Base-by-base conservation (phyloP, 2,797 vertebrate species). In the Buphagus erythrorhynchus region DNA sequence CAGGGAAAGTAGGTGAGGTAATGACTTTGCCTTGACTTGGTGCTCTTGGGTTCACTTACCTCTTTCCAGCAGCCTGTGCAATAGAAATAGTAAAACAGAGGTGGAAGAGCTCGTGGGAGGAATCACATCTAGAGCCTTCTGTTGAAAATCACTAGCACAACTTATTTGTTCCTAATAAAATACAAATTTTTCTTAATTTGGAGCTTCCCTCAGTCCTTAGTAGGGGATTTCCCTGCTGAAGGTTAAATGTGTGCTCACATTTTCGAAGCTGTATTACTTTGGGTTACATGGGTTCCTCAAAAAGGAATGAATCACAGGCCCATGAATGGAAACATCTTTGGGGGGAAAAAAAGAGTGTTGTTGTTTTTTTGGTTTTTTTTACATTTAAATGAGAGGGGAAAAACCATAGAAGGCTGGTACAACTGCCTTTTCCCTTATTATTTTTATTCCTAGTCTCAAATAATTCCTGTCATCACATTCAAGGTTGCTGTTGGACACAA, bases 231-330 rank as follows among this genome's bases (percentile, higher is more conserved):
- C 31, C 36, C 19, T 74, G 83, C 40, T 49, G 24, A 16, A 74
- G 15, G 35, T 63, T 57, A 45, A 57, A 36, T 5, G 5, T 4
- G 17, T 24, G 18, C 29, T 76, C 3, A 1, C 0, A 0, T 45
- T 51, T 33, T 48, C 4, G 3, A 63, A 33, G 16, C 17, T 65
- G 2, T 9, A 3, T 48, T 58, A 10, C 36, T 59, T 42, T 19
- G 15, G 7, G 5, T 80, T 57, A 14, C 7, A 1, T 4, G 4
- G 6, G 7, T 24, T 82, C 67, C 28, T 74, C 62, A 24, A n/a
- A 55, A 55, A 72, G 55, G 6, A 52, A 18, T 24, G 7, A 33
- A 31, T 82, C 18, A 26, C 77, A 69, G 54, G 40, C 31, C 12
- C 48, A 13, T n/a, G 11, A 42, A 16, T 35, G 13, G 62, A 80